Percentiles rank a stretch among this genome's conserved stretches.
phyloP scores from a whole-genome alignment of 2,113 vertebrate species.

The Vidua chalybeata region DNA sequence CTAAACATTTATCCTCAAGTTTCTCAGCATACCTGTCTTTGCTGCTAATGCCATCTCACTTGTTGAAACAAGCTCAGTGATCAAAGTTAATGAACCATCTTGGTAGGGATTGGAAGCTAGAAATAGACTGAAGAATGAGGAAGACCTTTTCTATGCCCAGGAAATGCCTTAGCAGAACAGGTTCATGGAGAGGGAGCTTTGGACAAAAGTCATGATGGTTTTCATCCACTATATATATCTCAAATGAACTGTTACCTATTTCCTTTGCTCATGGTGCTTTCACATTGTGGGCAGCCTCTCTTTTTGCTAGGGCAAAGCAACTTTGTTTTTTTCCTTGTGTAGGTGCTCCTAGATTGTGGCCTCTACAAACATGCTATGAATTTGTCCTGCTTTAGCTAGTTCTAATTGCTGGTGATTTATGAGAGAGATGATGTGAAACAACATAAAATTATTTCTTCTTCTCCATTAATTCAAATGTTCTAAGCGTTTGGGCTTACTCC shows the following conservation, averaged over 20 bases:
- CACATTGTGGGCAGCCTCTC: neutral
- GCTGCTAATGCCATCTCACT: neutral
- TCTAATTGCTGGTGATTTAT: neutral
- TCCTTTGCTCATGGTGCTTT: neutral
- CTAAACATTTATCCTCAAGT: neutral
- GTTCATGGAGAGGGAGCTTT: neutral
- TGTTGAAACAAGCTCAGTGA: slow-evolving; percentile 50
- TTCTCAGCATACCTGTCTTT: neutral
- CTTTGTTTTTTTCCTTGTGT: neutral
- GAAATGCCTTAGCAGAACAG: neutral
- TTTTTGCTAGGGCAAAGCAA: neutral
- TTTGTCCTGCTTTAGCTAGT: neutral
- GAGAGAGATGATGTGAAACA: neutral
- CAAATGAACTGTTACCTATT: neutral
- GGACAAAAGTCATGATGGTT: neutral
- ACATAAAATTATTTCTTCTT: neutral
- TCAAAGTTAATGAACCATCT: slow-evolving; percentile 40
- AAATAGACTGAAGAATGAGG: neutral
- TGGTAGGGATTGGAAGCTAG: neutral
- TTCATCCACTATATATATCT: neutral
- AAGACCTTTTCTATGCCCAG: neutral
- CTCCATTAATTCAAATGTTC: neutral
- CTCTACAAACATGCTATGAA: neutral
- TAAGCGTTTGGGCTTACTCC: neutral
- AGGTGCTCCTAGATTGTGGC: neutral